Evolutionary conservation across 2,797 vertebrate species (phyloP).

Genomic region (Oceanodroma leucorhoa): DNA sequence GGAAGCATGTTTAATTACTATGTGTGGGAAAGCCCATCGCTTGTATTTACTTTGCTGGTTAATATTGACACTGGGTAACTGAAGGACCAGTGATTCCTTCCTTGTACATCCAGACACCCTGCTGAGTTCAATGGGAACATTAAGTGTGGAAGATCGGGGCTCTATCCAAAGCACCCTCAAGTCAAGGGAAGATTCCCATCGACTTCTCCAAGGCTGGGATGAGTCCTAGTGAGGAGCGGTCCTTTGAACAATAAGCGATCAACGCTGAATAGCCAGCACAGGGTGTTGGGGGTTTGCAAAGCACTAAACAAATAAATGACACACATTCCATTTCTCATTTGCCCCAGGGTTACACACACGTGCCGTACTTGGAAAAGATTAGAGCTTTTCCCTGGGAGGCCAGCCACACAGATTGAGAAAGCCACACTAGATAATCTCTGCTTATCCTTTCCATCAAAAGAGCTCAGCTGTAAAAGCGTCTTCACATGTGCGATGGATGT

Average conservation of each 20-base stretch:
- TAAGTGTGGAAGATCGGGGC: neutral
- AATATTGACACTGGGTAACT: neutral
- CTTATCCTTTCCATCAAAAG: neutral
- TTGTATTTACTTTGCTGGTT: slow-evolving; percentile 13
- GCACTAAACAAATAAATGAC: slow-evolving; percentile 50
- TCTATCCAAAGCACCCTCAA: neutral
- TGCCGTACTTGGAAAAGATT: neutral
- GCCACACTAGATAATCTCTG: neutral
- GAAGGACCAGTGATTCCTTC: neutral
- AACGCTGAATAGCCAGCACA: neutral
- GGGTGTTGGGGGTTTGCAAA: slow-evolving; percentile 1
- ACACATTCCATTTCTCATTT: slow-evolving; percentile 36
- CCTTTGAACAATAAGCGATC: slow-evolving; percentile 20
- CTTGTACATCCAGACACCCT: neutral
- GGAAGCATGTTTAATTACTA: neutral
- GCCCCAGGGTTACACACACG: neutral
- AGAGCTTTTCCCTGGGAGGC: slow-evolving; percentile 4
- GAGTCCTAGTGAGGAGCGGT: neutral
- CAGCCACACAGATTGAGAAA: slow-evolving; percentile 41
- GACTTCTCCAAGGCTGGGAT: neutral
- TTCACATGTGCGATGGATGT: neutral
- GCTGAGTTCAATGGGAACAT: neutral
- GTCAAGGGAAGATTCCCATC: neutral
- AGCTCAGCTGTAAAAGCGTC: slow-evolving; percentile 17
- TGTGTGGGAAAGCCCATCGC: slow-evolving; percentile 12